Conservation (phyloP, 1,140 invertebrate genomes). For the Archegozetes longisetosus region DNA sequence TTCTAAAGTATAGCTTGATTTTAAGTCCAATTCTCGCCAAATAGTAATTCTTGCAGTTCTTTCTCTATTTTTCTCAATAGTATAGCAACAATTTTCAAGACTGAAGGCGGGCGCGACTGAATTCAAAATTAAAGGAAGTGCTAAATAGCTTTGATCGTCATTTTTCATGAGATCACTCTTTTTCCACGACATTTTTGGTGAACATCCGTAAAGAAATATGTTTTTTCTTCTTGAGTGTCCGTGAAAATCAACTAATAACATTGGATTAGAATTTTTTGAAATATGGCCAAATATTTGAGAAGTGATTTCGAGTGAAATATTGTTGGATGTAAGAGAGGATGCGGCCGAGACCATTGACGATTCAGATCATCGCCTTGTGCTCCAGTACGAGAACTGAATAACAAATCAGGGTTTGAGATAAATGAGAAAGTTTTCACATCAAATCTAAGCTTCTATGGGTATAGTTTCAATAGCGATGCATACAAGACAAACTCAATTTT, state of each 20-base stretch:
- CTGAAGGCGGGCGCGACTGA: slow-evolving; percentile 45
- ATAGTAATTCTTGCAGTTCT: slow-evolving; percentile 65
- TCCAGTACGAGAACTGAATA: slow-evolving; percentile 66
- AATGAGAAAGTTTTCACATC: too few species aligned
- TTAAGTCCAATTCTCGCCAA: slow-evolving; percentile 63
- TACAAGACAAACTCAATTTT: too few species aligned
- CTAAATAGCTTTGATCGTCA: slow-evolving; percentile 31
- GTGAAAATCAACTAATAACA: slow-evolving; percentile 50
- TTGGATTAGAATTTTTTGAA: background rate
- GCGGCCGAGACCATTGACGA: slow-evolving; percentile 61
- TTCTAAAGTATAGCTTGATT: slow-evolving; percentile 65
- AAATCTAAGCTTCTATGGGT: too few species aligned
- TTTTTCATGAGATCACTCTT: slow-evolving; percentile 27
- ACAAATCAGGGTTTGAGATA: too few species aligned
- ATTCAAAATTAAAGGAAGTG: slow-evolving; percentile 16
- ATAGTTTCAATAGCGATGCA: too few species aligned
- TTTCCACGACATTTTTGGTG: slow-evolving; percentile 35
- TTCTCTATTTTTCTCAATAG: slow-evolving; percentile 58
- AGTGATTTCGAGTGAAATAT: slow-evolving; percentile 62
- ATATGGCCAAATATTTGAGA: slow-evolving; percentile 28
- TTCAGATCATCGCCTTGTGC: slow-evolving; percentile 77
- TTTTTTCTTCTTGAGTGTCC: slow-evolving; percentile 76
- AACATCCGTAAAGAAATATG: slow-evolving; percentile 75
- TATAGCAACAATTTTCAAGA: slow-evolving; percentile 54
- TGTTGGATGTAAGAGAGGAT: slow-evolving; percentile 54